Base-by-base conservation (phyloP, 2,888 invertebrate genomes). In the Nomada fucata region DNA sequence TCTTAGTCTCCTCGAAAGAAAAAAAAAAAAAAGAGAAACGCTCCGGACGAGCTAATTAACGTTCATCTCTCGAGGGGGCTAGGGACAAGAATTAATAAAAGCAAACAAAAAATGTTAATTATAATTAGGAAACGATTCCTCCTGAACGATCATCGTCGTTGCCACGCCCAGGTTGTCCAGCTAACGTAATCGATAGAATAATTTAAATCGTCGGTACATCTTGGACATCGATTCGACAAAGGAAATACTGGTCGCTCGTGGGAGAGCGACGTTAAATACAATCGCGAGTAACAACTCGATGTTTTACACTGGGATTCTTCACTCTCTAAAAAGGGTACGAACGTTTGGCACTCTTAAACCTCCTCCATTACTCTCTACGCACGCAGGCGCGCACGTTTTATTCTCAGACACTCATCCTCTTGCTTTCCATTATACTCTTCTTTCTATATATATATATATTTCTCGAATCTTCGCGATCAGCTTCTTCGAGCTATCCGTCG, bases 181-280 rank as follows among this genome's bases (percentile, higher is more conserved):
- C 73, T 81, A 82, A 76, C 76, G 70, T 65, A 85, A 87, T 84
- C 84, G 76, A 86, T 88, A 87, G 87, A 93, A 93, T 93, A 93
- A 93, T 92, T 93, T 92, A 92, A 93, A 88, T 89, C 89, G 88
- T 91, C 91, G 89, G 90, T 91, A 92, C 89, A 92, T 89, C 89
- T 91, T 86, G 89, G 86, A 92, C 92, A 92, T 92, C 91, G 89
- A 92, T 91, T 73, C 88, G 90, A 89, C 91, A 90, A 91, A 90
- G 90, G 91, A 89, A 93, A 92, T 93, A 93, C 92, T 92, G 93
- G 88, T 91, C 89, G 90, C 86, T 90, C 89, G 85, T 83, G 88
- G 89, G 91, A 89, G 90, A 92, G 92, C 90, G 89, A 91, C 88
- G 79, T 68, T 91, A 89, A 86, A 86, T 88, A 88, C 89, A 90